Conservation (phyloP, 2,888 invertebrate species). For the Chymomyza fuscimana region DNA sequence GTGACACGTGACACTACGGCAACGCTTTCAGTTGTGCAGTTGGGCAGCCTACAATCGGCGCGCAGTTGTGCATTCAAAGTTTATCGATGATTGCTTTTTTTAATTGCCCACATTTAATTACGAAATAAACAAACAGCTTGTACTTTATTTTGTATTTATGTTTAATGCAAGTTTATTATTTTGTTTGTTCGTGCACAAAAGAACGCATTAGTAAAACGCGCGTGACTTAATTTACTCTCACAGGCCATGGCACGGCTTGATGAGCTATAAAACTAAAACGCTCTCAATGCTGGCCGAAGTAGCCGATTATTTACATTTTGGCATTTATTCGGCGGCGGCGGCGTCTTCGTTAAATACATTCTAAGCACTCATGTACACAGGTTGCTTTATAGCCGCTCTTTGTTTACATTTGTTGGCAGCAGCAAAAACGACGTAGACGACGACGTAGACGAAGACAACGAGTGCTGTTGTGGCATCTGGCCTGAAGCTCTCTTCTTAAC, state of each 20-base stretch:
- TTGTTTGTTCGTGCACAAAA: not conserved
- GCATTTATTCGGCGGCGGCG: not conserved
- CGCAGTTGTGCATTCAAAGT: not conserved
- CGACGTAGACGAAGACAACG: conserved; percentile 17
- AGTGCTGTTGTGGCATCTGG: conserved; percentile 43
- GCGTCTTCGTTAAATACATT: not conserved
- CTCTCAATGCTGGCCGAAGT: not conserved
- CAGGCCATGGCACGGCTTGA: conserved; percentile 4
- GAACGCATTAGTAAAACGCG: not conserved
- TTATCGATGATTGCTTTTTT: not conserved
- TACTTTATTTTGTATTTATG: not conserved
- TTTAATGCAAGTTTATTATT: not conserved
- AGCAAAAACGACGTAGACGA: not conserved
- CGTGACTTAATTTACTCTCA: not conserved
- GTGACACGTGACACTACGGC: too few relatives aligned
- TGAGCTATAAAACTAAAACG: not conserved
- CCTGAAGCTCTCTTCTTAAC: conserved; percentile 1
- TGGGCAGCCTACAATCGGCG: not conserved
- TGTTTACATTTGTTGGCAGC: conserved; percentile 8
- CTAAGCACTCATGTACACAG: conserved; percentile 8
- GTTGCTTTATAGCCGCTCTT: conserved; percentile 21
- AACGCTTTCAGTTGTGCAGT: not conserved
- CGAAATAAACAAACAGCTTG: not conserved
- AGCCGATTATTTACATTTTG: not conserved
- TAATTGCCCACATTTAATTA: not conserved